Evolutionary conservation across 2,888 invertebrate genomes (phyloP).

Genomic region (Microplitis deprimator): DNA sequence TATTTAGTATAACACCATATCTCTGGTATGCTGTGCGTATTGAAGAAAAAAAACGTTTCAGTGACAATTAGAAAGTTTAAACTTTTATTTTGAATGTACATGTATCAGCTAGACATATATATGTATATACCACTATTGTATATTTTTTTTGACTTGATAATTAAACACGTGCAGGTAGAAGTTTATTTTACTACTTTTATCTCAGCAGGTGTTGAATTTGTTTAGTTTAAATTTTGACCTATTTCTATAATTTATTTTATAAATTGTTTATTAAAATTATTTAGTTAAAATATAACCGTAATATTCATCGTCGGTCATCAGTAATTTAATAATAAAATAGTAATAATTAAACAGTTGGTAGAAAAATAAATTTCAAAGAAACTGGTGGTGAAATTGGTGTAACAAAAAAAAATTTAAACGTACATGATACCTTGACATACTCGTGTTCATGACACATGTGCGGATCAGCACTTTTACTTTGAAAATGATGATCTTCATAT

Average conservation of each 20-base stretch:
- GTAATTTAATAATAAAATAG: neutral
- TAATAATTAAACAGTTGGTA: neutral
- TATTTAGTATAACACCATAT: neutral
- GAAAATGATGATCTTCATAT: conserved; percentile 2
- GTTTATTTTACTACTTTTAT: neutral
- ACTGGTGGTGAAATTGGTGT: neutral
- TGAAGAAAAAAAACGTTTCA: neutral
- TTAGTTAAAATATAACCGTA: neutral
- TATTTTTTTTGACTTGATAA: neutral
- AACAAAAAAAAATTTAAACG: neutral
- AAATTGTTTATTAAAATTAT: neutral
- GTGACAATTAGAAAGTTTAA: neutral
- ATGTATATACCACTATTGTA: neutral
- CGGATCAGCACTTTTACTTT: neutral
- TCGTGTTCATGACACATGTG: neutral
- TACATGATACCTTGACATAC: neutral
- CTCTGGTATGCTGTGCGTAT: neutral
- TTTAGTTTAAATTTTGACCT: neutral
- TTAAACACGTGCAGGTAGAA: neutral
- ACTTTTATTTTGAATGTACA: neutral
- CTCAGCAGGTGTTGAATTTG: neutral
- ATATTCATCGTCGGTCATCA: neutral
- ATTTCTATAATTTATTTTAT: neutral
- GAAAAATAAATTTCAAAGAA: neutral
- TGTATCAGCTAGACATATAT: neutral